These are phyloP conservation scores for Micromys minutus DNA, from an alignment of 2,113 vertebrate species.

Conservation along the genomic window DNA sequence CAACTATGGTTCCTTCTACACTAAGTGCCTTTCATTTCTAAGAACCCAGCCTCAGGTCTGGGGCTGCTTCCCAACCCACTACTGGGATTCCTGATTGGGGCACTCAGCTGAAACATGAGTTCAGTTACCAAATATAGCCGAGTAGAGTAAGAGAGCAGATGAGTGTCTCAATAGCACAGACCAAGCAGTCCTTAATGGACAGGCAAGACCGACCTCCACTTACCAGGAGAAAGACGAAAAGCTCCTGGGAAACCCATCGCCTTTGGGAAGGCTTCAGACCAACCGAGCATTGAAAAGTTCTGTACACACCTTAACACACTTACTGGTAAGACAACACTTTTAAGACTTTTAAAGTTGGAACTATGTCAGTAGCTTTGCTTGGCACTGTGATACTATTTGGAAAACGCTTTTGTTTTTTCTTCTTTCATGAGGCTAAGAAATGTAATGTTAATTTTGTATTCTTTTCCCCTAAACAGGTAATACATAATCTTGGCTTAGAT, in stretches of 20 bases:
- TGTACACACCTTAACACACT: slow-evolving; percentile 67
- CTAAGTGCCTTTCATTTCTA: slow-evolving; percentile 74
- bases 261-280: slow-evolving; percentile 72
- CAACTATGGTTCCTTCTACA: slow-evolving; percentile 31
- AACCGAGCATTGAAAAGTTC: slow-evolving; percentile 80
- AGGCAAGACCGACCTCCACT: slow-evolving; percentile 72
- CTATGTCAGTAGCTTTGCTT: not conserved
- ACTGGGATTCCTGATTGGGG: slow-evolving; percentile 86
- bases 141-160: slow-evolving; percentile 91
- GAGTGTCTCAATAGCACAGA: slow-evolving; percentile 85
- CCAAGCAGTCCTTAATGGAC: slow-evolving; percentile 81
- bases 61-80: slow-evolving; percentile 81
- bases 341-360: slow-evolving; percentile 56
- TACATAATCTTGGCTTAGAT: not conserved
- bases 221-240: slow-evolving; percentile 61
- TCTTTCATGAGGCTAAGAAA: slow-evolving; percentile 9
- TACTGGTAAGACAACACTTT: slow-evolving; percentile 58
- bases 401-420: slow-evolving; percentile 33
- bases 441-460: not conserved
- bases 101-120: slow-evolving; percentile 95
- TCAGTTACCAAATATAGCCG: slow-evolving; percentile 96
- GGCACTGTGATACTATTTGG: not conserved
- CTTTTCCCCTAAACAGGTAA: slow-evolving; percentile 2
- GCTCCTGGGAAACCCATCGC: slow-evolving; percentile 35
- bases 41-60: slow-evolving; percentile 69